Base-by-base conservation (phyloP, 92 coral and sea anemone species). In the Palythoa grandiflora region DNA sequence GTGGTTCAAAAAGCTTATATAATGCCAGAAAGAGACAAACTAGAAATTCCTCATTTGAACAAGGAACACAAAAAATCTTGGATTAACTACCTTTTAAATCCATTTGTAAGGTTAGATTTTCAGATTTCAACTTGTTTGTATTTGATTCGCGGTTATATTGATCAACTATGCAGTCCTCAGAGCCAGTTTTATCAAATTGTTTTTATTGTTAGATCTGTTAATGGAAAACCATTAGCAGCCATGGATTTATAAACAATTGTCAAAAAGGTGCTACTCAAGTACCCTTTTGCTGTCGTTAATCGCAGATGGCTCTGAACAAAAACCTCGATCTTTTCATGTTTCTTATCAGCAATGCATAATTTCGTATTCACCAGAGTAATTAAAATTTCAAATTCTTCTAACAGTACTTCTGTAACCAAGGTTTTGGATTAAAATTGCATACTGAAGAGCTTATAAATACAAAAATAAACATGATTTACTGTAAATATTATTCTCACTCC, bases 331-430 rank as follows among this genome's bases (percentile, higher is more conserved):
- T 78, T 38, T 78, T 57, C 15, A 59, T 13, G 2, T 20, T 21
- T 60, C 59, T 68, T 61, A 38, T 80, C 73, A 63, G 2, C 14
- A 70, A 61, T 16, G 39, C 39, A 80, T 80, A 66, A 80, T 80
- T 63, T 61, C 9, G 9, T 38, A 40, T 19, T 12, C 40, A 13
- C 14, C 11, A 9, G 19, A 65, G 39, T 44, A 65, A 5, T 11
- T 65, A 13, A 16, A 21, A 12, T 14, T 80, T 14, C 54, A 1
- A 68, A 80, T 80, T 80, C 54, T 80, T 61, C 13, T 16, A 36
- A 14, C 39, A 63, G 36, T 2, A 20, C 16, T 39, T 9, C 2
- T 10, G 85, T 80, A 44, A 65, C 85, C 68, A 80, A 63, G 85
- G 73, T 40, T 44, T 63, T 80, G 1, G 61, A 28, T 6, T 9